Evolutionary conservation across 2,113 vertebrate genomes (phyloP).

Genomic region (Prietella phreatophila): DNA sequence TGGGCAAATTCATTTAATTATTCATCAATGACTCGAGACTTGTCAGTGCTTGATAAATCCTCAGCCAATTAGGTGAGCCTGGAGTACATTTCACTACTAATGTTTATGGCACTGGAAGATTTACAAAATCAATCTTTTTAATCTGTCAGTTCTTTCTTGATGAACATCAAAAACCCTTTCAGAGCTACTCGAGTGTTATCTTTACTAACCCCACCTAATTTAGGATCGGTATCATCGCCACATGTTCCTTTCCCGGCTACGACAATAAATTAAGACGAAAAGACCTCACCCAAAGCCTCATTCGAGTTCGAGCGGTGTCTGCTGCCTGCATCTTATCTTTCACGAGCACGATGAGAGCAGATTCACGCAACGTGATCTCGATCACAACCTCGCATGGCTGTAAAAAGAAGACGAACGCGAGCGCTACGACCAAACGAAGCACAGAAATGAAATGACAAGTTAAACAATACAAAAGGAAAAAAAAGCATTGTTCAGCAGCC

Average conservation of each 20-base stretch:
- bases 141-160: neutral
- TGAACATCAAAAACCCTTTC: conserved; percentile 2
- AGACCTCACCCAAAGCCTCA: neutral
- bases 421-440: neutral
- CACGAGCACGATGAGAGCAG: neutral
- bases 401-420: neutral
- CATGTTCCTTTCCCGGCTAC: neutral
- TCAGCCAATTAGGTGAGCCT: conserved; percentile 8
- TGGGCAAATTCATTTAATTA: conserved; percentile 14
- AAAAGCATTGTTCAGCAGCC: neutral
- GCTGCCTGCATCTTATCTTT: conserved; percentile 3
- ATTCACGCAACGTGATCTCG: neutral
- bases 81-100: neutral
- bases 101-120: conserved; percentile 6
- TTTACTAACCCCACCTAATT: conserved; percentile 32
- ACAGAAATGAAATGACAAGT: neutral
- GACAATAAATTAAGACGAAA: neutral
- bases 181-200: conserved; percentile 12
- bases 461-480: neutral
- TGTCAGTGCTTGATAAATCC: conserved; percentile 34
- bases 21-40: conserved; percentile 12
- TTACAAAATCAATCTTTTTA: conserved; percentile 19
- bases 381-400: neutral
- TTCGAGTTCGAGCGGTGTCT: neutral
- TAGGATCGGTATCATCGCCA: neutral